phyloP scores from a whole-genome alignment of 2,797 vertebrate species.

The Anguilla obscura region DNA sequence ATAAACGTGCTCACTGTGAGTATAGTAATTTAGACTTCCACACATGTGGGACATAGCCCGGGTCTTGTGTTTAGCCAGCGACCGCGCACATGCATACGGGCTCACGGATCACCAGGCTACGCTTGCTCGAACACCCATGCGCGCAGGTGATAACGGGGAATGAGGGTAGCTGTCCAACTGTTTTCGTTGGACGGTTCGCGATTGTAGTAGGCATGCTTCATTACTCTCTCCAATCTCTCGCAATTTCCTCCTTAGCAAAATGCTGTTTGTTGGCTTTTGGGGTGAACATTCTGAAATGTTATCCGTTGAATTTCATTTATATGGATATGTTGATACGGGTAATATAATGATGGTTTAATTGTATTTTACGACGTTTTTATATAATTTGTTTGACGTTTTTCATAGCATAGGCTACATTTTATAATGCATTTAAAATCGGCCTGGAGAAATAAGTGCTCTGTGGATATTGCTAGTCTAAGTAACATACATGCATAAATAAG shows the following conservation, averaged over 20 bases:
- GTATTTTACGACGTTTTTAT: too few species aligned
- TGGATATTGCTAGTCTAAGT: too few species aligned
- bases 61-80: conserved; percentile 2
- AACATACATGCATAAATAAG: not conserved
- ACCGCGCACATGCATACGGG: not conserved
- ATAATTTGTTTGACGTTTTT: too few species aligned
- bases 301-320: too few species aligned
- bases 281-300: not conserved
- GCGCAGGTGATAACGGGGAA: conserved; percentile 12
- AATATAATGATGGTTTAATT: too few species aligned
- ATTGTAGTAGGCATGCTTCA: not conserved
- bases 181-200: not conserved
- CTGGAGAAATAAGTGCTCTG: too few species aligned
- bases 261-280: not conserved
- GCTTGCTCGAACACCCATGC: not conserved
- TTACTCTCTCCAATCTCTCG: not conserved
- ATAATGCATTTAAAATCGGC: too few species aligned
- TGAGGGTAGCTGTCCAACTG: not conserved
- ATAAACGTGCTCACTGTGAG: not conserved
- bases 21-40: not conserved
- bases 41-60: not conserved
- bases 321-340: not conserved
- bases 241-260: not conserved
- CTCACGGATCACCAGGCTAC: not conserved
- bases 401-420: too few species aligned